Conservation (phyloP, 2,888 invertebrate genomes). For the Sphaerophoria rueppellii region DNA sequence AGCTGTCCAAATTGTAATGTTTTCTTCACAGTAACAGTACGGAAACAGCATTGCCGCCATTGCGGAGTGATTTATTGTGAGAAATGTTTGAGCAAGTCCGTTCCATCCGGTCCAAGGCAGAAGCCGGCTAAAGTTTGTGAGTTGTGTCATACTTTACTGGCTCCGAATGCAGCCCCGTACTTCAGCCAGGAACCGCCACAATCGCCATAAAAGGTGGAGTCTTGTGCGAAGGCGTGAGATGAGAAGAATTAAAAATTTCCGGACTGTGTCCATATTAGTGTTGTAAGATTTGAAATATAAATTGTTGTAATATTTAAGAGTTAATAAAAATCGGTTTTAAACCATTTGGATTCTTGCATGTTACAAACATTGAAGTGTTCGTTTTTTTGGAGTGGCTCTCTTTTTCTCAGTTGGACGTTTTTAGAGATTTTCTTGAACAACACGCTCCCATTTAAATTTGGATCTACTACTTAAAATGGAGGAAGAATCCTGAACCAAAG, state of each 20-base stretch:
- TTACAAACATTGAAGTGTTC: neutral
- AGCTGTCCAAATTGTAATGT: constrained; percentile 93
- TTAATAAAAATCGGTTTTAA: constrained; percentile 47
- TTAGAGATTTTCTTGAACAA: too few relatives aligned
- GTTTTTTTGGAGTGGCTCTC: too few relatives aligned
- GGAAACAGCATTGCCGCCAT: constrained; percentile 94
- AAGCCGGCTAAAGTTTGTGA: constrained; percentile 95
- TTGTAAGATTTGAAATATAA: constrained; percentile 9
- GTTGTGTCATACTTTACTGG: constrained; percentile 98
- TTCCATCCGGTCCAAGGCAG: constrained; percentile 92
- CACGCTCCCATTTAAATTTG: too few relatives aligned
- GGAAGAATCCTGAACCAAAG: too few relatives aligned
- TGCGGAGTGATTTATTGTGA: constrained; percentile 98
- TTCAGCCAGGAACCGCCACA: constrained; percentile 88
- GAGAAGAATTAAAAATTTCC: constrained; percentile 13
- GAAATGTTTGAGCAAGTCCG: constrained; percentile 90
- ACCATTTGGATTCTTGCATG: constrained; percentile 27
- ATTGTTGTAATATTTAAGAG: neutral
- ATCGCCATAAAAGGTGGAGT: constrained; percentile 73
- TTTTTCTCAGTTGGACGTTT: too few relatives aligned
- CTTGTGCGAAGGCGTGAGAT: neutral
- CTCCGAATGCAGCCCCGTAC: constrained; percentile 94
- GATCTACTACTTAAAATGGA: too few relatives aligned
- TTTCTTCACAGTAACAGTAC: constrained; percentile 87
- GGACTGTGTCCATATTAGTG: constrained; percentile 45